phyloP scores from a whole-genome alignment of 2,797 vertebrate species.

The Brachyrhaphis roseni region DNA sequence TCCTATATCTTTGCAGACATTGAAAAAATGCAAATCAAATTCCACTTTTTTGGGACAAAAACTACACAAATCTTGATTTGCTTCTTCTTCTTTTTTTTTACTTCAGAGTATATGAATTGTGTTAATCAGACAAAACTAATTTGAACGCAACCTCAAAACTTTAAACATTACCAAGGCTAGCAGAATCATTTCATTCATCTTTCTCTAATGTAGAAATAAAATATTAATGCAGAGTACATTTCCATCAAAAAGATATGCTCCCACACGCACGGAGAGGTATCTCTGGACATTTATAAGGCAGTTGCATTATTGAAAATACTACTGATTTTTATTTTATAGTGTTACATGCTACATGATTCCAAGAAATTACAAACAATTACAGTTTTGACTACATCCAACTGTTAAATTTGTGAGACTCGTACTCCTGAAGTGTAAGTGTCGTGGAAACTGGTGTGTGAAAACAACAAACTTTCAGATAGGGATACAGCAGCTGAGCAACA shows the following conservation, averaged over 20 bases:
- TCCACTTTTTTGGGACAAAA: background rate
- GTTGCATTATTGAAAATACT: background rate
- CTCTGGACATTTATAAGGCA: background rate
- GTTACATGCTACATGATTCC: background rate
- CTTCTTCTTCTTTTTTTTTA: background rate
- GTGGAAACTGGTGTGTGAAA: slow-evolving; percentile 36
- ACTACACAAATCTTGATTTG: background rate
- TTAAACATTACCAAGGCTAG: too few relatives aligned
- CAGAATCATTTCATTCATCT: background rate
- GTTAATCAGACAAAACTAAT: background rate
- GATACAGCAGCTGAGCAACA: slow-evolving; percentile 60
- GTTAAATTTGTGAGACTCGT: slow-evolving; percentile 38
- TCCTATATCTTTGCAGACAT: background rate
- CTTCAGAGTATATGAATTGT: background rate
- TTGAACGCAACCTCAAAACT: background rate
- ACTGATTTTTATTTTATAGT: background rate
- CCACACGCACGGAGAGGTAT: background rate
- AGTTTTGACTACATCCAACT: slow-evolving; percentile 13
- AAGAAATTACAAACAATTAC: background rate
- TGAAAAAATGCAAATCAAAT: background rate
- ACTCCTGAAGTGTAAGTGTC: slow-evolving; percentile 35
- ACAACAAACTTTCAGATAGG: slow-evolving; percentile 51
- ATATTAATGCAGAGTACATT: background rate
- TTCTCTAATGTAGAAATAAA: background rate
- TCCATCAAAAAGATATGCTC: background rate